A percentile compares a stretch with the other conserved stretches of the same genome.
These are phyloP conservation scores for Kryptolebias ocellatus DNA, from an alignment of 2,797 vertebrate species.

Conservation along the genomic window DNA sequence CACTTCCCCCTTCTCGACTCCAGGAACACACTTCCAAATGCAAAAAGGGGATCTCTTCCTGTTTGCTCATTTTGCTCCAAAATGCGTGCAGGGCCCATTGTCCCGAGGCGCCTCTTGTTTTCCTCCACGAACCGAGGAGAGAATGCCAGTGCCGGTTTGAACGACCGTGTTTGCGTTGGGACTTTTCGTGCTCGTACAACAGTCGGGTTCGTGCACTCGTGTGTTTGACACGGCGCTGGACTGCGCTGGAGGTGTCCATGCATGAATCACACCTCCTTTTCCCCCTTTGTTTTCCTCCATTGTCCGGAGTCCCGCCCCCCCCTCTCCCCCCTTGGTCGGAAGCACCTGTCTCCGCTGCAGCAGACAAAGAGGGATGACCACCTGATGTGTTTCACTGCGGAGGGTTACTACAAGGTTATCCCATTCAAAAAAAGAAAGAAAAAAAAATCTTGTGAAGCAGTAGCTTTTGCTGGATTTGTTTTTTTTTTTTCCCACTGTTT, in stretches of 20 bases:
- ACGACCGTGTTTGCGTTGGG: conserved; percentile 47
- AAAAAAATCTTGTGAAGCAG: neutral
- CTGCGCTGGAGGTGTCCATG: conserved; percentile 38
- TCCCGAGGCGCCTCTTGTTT: conserved; percentile 41
- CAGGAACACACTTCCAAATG: conserved; percentile 50
- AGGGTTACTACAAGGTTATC: conserved; percentile 58
- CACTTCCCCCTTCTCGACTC: neutral
- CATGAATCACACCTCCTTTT: conserved; percentile 56
- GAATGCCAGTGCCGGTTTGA: conserved; percentile 41
- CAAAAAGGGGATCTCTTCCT: conserved; percentile 65
- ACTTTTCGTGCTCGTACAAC: conserved; percentile 32
- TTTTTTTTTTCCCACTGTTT: conserved; percentile 4
- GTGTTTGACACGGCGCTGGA: conserved; percentile 37
- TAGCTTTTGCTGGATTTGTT: neutral
- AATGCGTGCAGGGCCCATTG: conserved; percentile 63
- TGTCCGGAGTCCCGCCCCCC: conserved; percentile 54
- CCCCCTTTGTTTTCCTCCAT: conserved; percentile 51
- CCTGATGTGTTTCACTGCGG: conserved; percentile 59
- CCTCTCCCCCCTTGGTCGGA: conserved; percentile 49
- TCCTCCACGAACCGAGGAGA: conserved; percentile 23
- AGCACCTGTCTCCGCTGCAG: conserved; percentile 71
- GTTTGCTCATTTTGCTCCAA: conserved; percentile 62
- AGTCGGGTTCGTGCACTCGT: conserved; percentile 35
- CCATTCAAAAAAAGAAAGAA: conserved; percentile 35
- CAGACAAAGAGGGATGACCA: conserved; percentile 65